Evolutionary conservation across 53 echinoderm and acorn worm genomes (phyloP), one percentile per base, ranked within the genome.

Genomic region (Echinometra lucunter): DNA sequence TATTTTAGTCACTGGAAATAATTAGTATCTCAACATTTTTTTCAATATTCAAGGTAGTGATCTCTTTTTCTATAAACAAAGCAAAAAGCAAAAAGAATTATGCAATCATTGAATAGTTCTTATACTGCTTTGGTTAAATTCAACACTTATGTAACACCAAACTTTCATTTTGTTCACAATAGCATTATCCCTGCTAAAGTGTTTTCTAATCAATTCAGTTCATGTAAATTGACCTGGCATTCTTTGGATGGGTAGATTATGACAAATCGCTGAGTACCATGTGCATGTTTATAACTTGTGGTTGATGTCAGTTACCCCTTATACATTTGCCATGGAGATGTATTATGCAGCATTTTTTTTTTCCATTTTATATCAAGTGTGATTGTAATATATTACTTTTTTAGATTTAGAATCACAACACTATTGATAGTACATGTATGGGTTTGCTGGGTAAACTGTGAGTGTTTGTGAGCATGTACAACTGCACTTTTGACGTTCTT

Each of bases 271-370:
- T 58, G 1, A 23, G 63, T 63, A 21, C 25, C 69, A 69, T 17
- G 25, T 66, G 66, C 63, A 63, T 21, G 17, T 32, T 32, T 69
- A 11, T 12, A 8, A 69, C 34, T 69, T 69, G 30, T 69, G 69
- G 32, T 34, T 69, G 30, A 30, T 69, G 1, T 30, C 32, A 19
- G 1, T 30, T 69, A 19, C 30, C 69, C 34, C 40, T 81, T 2
- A n/a, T n/a, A 44, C 81, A 42, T 81, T 81, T 38, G 44, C 25
- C 81, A 81, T 81, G 18, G 81, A 81, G 10, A 44, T 80, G 80
- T 80, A 23, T 40, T 42, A 44, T 11, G 23, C 19, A 80, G 42
- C 40, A 10, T 42, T 16, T 13, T 28, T 9, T 69, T 69, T 69
- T 8, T 69, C 23, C 2, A n/a, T 45, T 69, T 69, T 13, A 80